Evolutionary conservation across 2,888 invertebrate species (phyloP), one percentile per base, ranked within the genome.

Genomic region (Polylopha cassiicola): DNA sequence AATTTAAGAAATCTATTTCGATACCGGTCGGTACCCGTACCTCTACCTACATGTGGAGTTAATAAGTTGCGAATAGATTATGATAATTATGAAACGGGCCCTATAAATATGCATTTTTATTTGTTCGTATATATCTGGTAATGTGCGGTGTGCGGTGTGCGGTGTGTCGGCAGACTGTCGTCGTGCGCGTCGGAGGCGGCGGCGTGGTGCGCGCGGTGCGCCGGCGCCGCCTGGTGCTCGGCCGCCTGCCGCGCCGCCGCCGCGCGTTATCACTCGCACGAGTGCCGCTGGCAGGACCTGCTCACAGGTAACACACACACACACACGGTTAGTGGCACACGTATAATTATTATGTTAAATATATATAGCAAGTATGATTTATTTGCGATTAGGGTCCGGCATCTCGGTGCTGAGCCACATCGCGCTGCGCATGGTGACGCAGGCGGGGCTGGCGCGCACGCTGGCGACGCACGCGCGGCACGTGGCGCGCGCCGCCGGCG

Each of bases 401-500:
- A 94, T 95, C 92, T 94, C 94, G 36, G 87, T 94, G 30, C 78
- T 95, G 2, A 92, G 92, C 48, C 89, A 90, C 58, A 87, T 94
- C 26, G 92, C 94, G 0, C 65, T 95, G 15, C 84, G 94, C 31
- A 90, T 94, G 75, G 87, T 94, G n/a, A 93, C 94, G 0, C 92
- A 93, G 63, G 87, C 88, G 0, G 86, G 87, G 0, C 63, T 88
- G 1, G 66, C 82, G 2, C 73, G 80, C 13, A 85, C 84, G 48
- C 54, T 18, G 2, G 34, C 28, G 15, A 34, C 23, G 4, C 29
- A 39, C 3, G 60, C 55, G 0, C 50, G 80, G 0, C 77, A 81
- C 22, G 76, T 39, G 2, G 18, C 23, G 3, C 28, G 28, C 0
- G 73, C 76, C 43, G 73, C 72, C 2, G 44, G 71, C 2, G 59